Conservation (phyloP, 2,888 invertebrate species). For the Endotricha flammealis region DNA sequence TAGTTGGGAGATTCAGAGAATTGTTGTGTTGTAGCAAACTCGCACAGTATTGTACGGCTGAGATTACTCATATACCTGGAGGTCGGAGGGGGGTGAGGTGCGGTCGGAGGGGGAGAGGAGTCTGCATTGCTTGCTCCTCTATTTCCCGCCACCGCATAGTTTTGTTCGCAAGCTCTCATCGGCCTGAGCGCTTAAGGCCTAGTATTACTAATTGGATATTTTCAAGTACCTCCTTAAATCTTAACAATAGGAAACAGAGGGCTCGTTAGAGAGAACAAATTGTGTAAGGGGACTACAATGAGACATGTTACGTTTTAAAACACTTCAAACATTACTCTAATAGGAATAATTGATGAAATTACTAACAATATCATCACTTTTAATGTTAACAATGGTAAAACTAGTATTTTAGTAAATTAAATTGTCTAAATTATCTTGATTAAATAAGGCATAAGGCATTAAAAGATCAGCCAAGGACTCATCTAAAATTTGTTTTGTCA, state of each 20-base stretch:
- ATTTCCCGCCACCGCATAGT: constrained; percentile 61
- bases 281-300: constrained; percentile 2
- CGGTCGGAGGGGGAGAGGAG: constrained; percentile 29
- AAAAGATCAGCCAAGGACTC: no score
- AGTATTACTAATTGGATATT: constrained; percentile 55
- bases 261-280: constrained; percentile 6
- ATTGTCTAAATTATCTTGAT: no score
- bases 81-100: constrained; percentile 27
- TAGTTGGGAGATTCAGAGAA: constrained; percentile 33
- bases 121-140: constrained; percentile 51
- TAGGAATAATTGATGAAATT: neutral
- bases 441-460: no score
- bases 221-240: constrained; percentile 43
- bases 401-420: no score
- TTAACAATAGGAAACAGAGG: constrained; percentile 30
- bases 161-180: constrained; percentile 65
- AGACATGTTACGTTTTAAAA: neutral
- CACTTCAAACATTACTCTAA: neutral
- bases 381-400: no score
- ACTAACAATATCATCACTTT: no score
- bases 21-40: constrained; percentile 27
- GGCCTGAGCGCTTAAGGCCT: constrained; percentile 59
- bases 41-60: constrained; percentile 48
- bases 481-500: no score
- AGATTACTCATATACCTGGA: constrained; percentile 56